phyloP scores from a whole-genome alignment of 2,888 invertebrate species.

The Caenorhabditis auriculariae region DNA sequence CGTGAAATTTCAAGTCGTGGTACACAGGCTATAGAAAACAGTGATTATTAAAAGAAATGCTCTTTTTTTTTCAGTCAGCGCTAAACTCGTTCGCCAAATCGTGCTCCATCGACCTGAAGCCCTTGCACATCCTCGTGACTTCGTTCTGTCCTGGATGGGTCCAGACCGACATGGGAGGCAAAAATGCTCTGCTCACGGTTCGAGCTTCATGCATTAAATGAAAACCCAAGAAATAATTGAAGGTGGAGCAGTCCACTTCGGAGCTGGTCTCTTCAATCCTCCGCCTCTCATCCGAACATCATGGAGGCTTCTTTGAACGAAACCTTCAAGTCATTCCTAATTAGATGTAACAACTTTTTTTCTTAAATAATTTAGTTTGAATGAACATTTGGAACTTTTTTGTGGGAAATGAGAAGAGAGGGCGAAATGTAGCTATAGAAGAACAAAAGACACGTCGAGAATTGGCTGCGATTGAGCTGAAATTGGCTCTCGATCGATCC shows the following conservation, averaged over 20 bases:
- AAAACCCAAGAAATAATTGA: conserved; percentile 4
- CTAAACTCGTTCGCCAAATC: conserved; percentile 45
- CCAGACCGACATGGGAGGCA: conserved; percentile 51
- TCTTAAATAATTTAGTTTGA: too few species aligned
- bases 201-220: neutral
- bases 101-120: conserved; percentile 22
- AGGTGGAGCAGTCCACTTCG: conserved; percentile 17
- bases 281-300: conserved; percentile 10
- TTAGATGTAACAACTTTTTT: too few species aligned
- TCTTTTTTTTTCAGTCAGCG: conserved; percentile 22
- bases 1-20: too few species aligned
- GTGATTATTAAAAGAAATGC: neutral
- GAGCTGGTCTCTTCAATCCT: conserved; percentile 13
- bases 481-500: too few species aligned
- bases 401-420: too few species aligned
- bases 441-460: too few species aligned
- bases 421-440: too few species aligned
- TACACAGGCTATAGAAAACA: neutral
- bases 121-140: conserved; percentile 28
- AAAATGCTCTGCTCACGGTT: conserved; percentile 28
- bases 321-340: neutral
- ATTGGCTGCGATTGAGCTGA: too few species aligned
- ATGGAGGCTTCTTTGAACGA: conserved; percentile 17
- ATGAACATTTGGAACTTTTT: too few species aligned
- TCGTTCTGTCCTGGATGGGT: conserved; percentile 50